Evolutionary conservation across 1,140 invertebrate genomes (phyloP).

Genomic region (Dreissena polymorpha): DNA sequence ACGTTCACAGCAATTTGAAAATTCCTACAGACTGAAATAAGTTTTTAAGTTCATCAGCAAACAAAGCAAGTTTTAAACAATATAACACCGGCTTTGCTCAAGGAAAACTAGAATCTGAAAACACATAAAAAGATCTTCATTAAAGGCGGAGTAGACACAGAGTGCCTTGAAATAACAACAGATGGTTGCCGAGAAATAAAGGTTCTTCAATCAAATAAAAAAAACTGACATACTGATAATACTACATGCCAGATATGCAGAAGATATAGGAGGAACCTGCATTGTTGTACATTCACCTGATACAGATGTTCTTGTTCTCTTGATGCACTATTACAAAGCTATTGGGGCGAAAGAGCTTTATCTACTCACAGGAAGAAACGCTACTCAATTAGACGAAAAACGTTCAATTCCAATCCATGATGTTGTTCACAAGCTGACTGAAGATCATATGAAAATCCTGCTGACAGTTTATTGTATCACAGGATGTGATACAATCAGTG

Average conservation of each 20-base stretch:
- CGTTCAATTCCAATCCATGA: conserved; percentile 31
- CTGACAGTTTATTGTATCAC: conserved; percentile 31
- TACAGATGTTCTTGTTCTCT: conserved; percentile 22
- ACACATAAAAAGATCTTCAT: not conserved
- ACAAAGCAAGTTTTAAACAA: not conserved
- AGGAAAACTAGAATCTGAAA: not conserved
- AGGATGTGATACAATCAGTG: conserved; percentile 31
- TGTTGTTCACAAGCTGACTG: not conserved
- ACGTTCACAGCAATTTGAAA: not conserved
- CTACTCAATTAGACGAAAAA: not conserved
- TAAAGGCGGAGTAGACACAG: not conserved
- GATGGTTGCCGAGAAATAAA: conserved; percentile 51
- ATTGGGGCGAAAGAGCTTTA: not conserved
- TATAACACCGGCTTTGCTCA: not conserved
- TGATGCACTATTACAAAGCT: not conserved
- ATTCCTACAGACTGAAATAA: not conserved
- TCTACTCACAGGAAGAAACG: conserved; percentile 6
- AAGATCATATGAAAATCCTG: conserved; percentile 17
- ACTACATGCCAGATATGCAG: conserved; percentile 15
- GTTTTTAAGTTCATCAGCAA: not conserved
- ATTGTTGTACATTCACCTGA: conserved; percentile 1
- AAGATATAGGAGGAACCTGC: not conserved
- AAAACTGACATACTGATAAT: conserved; percentile 11
- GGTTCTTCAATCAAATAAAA: conserved; percentile 11
- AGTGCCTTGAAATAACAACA: not conserved